Evolutionary conservation across 2,888 invertebrate species (phyloP), one percentile per base, ranked within the genome.

Genomic region (Encarsia formosa): DNA sequence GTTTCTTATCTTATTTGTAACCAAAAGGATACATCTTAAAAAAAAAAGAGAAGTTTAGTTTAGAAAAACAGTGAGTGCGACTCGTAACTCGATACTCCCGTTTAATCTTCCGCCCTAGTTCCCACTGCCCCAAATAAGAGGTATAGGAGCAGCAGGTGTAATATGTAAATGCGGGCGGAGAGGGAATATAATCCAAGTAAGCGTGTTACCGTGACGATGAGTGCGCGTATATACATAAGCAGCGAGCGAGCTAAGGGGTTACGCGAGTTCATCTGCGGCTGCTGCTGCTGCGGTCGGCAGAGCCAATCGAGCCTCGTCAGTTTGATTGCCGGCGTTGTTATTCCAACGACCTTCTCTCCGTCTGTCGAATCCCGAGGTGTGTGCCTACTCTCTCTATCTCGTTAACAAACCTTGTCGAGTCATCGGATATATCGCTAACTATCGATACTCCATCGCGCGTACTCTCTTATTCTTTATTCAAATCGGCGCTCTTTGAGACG

Each of bases 251-350:
- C 49, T 35, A 49, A 42, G 42, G 26, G 42, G 49, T 42, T 42
- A 50, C 26, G 50, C 50, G 32, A 50, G 44, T 44, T 44, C 44
- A 50, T 50, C 38, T 24, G 26, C 29, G 23, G 23, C 15, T 23
- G 18, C 39, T 9, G 16, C 20, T 24, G 22, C n/a, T 51, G 51
- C 45, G 52, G 52, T 53, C 47, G 41, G 43, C 43, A 49, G 49
- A 43, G 49, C 45, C 49, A 54, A 50, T 50, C 49, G 54, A 37
- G 41, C 44, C 45, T 45, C 49, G 41, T 46, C 49, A 45, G 53
- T 49, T 53, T 49, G 49, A 54, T 54, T 54, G 42, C 49, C 16
- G 41, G 45, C 49, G 49, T 50, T 49, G 49, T 50, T 49, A 53
- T 43, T 49, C 49, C 45, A 41, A 39, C 41, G 54, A 53, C n/a